Base-by-base conservation (phyloP, 1,140 invertebrate genomes). In the Oscheius sp. region DNA sequence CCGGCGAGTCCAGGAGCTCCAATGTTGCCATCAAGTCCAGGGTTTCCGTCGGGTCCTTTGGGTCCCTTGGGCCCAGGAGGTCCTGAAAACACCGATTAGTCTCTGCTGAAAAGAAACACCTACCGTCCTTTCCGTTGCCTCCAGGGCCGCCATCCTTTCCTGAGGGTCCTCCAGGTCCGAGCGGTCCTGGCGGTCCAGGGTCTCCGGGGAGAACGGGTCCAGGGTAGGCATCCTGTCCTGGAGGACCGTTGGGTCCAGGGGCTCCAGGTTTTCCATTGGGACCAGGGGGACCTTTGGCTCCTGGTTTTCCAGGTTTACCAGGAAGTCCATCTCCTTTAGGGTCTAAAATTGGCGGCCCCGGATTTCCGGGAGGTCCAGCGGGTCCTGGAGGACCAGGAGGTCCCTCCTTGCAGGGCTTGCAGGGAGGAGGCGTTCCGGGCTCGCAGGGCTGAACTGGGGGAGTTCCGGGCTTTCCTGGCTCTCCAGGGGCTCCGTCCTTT, bases 381-480 rank as follows among this genome's bases (percentile, higher is more conserved):
- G 55, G 67, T 59, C 67, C 67, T 46, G 67, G 67, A 10, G 67
- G 49, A 28, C 67, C 67, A 15, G 69, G 69, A 42, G 69, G 69
- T 71, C 69, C 69, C 35, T 36, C 52, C 36, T 35, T 52, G 73
- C 73, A 74, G 38, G 69, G 69, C 29, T 71, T 71, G 69, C 69
- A 71, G 42, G 69, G 69, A 46, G 69, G 69, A 46, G 69, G 69
- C 1, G 69, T 71, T 58, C 63, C 34, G 38, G 58, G 32, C 58
- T 62, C 69, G 59, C 69, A 74, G 23, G 71, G 59, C 62, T 71
- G 58, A 26, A 42, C 35, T 49, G 69, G 69, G 4, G 69, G 32
- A 58, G 63, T 71, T 71, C 69, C 69, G 36, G 69, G 69, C 31
- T 64, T 71, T 52, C 59, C 69, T 13, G 69, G 69, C 38, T 38